Evolutionary conservation across 1,140 invertebrate species (phyloP), one percentile per base, ranked within the genome.

Genomic region (Drosophila serrata): DNA sequence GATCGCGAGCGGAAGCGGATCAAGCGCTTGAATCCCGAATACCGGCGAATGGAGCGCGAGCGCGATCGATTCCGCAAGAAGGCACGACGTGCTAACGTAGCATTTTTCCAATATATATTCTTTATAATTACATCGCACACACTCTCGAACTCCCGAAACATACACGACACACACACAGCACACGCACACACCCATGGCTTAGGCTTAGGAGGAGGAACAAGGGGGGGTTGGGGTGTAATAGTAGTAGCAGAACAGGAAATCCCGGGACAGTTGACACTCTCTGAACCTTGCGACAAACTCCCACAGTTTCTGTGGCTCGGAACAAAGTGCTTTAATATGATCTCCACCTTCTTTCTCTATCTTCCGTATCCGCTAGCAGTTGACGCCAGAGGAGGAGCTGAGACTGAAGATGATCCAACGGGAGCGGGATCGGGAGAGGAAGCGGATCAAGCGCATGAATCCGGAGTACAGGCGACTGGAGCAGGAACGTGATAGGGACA

Each of bases 31-130:
- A 90, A 90, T 82, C 86, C 86, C 75, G 86, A 90, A 35, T 90
- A 90, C 67, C 82, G 86, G 24, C 82, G 84, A 57, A 90, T 90
- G 81, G 86, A 90, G 68, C 79, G 86, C 17, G 86, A 90, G 49
- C 86, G 86, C 43, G 86, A 90, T 80, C 57, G 81, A 79, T 90
- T 81, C 81, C 86, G 86, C 70, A 81, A 81, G 76, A 90, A 90
- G 86, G 86, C 86, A 90, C 86, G 86, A 90, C 86, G 86, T 79
- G 81, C 86, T 90, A 90, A 90, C 86, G 86, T 90, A 90, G 86
- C 86, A 90, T 90, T 90, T 90, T 90, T 90, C 85, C 86, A 88
- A 88, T 88, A 88, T 88, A 88, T 87, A 88, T 87, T 77, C 58
- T 73, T 74, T 72, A 79, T 55, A 55, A 37, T 75, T 78, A 82